These are phyloP conservation scores for Ostrea denselamellosa DNA, from an alignment of 1,140 invertebrate species.

Conservation along the genomic window DNA sequence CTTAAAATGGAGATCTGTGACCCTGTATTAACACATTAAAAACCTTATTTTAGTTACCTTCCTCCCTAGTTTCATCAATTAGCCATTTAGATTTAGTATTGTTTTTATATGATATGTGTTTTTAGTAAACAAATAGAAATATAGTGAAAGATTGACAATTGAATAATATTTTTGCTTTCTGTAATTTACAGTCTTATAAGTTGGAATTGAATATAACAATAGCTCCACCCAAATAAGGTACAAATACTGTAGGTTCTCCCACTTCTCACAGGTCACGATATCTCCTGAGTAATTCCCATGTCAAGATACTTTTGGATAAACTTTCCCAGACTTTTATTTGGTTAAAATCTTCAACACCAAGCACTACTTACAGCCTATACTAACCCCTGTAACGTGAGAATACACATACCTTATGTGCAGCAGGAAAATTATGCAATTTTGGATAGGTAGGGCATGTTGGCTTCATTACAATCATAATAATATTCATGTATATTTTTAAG, in stretches of 20 bases:
- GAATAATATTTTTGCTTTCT: constrained; percentile 17
- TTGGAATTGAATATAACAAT: constrained; percentile 39
- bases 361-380: constrained; percentile 46
- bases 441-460: constrained; percentile 35
- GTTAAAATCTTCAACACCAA: constrained; percentile 51
- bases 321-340: background rate
- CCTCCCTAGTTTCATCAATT: background rate
- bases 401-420: background rate
- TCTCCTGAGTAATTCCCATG: background rate
- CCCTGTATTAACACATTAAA: background rate
- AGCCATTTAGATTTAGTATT: background rate
- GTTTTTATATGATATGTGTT: background rate
- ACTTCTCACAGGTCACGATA: constrained; percentile 9
- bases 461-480: background rate
- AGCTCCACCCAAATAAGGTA: constrained; percentile 27
- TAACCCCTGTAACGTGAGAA: background rate
- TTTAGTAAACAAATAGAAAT: background rate
- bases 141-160: background rate
- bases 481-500: background rate
- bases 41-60: background rate
- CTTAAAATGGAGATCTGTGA: constrained; percentile 25
- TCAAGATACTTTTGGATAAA: constrained; percentile 35
- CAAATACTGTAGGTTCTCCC: constrained; percentile 17
- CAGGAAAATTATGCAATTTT: constrained; percentile 55
- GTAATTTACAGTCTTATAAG: constrained; percentile 36